Evolutionary conservation across 2,888 invertebrate genomes (phyloP), one percentile per base, ranked within the genome.

Genomic region (Euclidia mi): DNA sequence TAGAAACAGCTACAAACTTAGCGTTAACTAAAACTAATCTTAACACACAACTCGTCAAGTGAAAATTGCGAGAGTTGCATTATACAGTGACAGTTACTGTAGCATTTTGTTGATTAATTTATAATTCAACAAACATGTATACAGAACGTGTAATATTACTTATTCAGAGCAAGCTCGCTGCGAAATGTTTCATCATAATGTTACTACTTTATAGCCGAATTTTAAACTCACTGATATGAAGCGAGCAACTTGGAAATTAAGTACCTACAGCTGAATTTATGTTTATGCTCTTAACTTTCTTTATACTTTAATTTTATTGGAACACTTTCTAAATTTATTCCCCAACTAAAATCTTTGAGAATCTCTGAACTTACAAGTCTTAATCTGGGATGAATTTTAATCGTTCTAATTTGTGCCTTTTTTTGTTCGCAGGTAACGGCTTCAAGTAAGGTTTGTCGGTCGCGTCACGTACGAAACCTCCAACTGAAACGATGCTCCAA

Each of bases 381-480:
- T 17, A 43, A 15, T 31, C 46, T 18, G 14, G 43, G 37, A 14
- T 12, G 12, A 52, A 52, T 48, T 45, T 55, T 29, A 47, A 50
- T 43, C 2, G 35, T 34, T 3, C 53, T 71, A 56, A 74, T 56
- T 51, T 10, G 25, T 35, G 7, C 50, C 9, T 49, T 60, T 63
- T 60, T 53, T 62, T 74, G 47, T 71, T 63, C 43, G 0, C 71
- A 75, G 75, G 72, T 73, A 42, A 18, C 12, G 44, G 29, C 44
- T 32, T 11, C 38, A 37, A 44, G 14, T 9, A 25, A 40, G 29
- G 28, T 48, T 38, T 20, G 51, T 20, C 17, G 11, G 12, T 1
- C 42, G n/a, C 20, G 15, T 44, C 67, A 62, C 67, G 72, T 47
- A 32, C 43, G 41, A 28, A 10, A 11, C 18, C 57, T 38, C 9